phyloP scores from a whole-genome alignment of 2,113 vertebrate species.

The Pimephales promelas region DNA sequence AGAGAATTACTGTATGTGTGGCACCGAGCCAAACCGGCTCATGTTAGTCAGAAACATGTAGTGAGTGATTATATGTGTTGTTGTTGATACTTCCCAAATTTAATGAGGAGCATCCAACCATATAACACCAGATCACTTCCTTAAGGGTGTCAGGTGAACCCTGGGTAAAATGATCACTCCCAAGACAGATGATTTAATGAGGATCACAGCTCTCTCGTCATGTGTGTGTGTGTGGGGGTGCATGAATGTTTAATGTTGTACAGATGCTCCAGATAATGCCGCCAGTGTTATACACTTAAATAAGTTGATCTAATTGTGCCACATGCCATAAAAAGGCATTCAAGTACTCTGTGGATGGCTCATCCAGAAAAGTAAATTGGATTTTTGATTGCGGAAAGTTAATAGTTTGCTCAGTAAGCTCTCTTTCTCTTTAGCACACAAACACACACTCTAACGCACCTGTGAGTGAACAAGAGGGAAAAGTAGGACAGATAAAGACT shows the following conservation, averaged over 20 bases:
- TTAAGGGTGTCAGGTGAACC: constrained; percentile 32
- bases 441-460: background rate
- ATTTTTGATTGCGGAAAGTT: constrained; percentile 12
- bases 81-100: constrained; percentile 24
- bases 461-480: constrained; percentile 27
- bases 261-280: background rate
- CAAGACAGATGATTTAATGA: constrained; percentile 25
- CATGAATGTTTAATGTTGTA: constrained; percentile 5
- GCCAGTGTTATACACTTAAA: background rate
- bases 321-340: background rate
- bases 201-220: constrained; percentile 15
- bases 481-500: constrained; percentile 39
- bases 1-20: background rate
- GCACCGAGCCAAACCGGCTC: background rate
- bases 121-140: constrained; percentile 25
- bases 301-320: constrained; percentile 1
- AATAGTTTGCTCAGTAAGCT: background rate
- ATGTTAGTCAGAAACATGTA: background rate
- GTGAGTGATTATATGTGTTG: background rate
- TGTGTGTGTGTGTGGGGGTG: background rate
- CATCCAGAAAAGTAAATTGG: background rate
- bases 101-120: constrained; percentile 19
- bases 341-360: background rate
- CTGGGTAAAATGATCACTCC: constrained; percentile 34
- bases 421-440: background rate